Evolutionary conservation across 2,888 invertebrate genomes (phyloP), one percentile per base, ranked within the genome.

Genomic region (Helicoverpa assulta): DNA sequence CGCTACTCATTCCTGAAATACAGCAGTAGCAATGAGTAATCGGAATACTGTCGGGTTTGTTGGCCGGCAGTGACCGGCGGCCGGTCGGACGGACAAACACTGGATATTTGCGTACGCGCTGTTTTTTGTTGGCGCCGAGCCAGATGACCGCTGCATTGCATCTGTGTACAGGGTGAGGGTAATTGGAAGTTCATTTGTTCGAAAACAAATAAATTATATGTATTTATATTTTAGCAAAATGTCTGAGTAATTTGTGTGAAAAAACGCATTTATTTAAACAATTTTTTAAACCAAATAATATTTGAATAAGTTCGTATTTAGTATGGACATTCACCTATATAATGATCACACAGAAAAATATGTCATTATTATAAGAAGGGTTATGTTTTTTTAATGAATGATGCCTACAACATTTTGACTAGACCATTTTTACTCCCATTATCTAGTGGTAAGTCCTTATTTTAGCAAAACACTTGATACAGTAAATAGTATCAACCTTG

Each of bases 61-160:
- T 86, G 87, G 83, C 85, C 85, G 85, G 60, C 73, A 78, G 76
- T 81, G 84, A 83, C 82, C 82, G 84, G 71, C 80, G 85, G 88
- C 82, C 84, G 86, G 86, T 82, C 87, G 80, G 75, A 86, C 87
- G 83, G 83, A 78, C 82, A 82, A 83, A 76, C 83, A 82, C 65
- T 76, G 68, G 73, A 70, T 88, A 86, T 89, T 89, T 89, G 88
- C 85, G 86, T 86, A 83, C 80, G 68, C 80, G 70, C 75, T 74
- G 85, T 86, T 89, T 89, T 90, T 89, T 90, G 86, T 86, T 92
- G 92, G 92, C 89, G 47, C 72, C 26, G n/a, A 8, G 89, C 92
- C 92, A 92, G 87, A 85, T 92, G 92, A 89, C 92, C 89, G 90
- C 73, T 82, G 83, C 81, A 80, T 73, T 74, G 63, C 70, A 57